Evolutionary conservation across 2,797 vertebrate species (phyloP), one percentile per base, ranked within the genome.

Genomic region (Halcyon smyrnensis): DNA sequence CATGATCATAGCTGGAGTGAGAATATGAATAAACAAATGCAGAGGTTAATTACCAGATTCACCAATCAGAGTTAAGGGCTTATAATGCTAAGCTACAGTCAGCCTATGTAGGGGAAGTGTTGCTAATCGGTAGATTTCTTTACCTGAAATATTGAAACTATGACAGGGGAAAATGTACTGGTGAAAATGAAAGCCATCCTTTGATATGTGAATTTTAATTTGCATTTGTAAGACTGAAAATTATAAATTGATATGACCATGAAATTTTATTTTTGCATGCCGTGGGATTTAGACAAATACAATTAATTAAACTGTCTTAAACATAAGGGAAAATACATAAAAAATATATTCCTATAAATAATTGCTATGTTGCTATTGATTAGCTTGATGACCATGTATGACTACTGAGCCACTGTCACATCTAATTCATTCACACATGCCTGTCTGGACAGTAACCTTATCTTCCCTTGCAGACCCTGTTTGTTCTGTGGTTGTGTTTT

Each of bases 201-300:
- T 43, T 65, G 67, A 77, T 84, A 89, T n/a, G 23, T 90, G n/a
- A 79, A 83, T 70, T 95, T 87, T 95, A 86, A 56, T 90, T 94
- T 94, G 43, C 3, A 21, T 32, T 84, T 89, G 25, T 69, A 89
- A 51, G 3, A 20, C 45, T 88, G 62, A 94, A 88, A 82, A 94
- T 84, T 16, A 59, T 89, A 89, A 87, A 79, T 43, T 56, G 48
- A 41, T 48, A 64, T 73, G 84, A 79, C 45, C 9, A 39, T 54
- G 19, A 14, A 15, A 68, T 84, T 92, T 84, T n/a, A 34, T 69
- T 77, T 96, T 89, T 63, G 7, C 2, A 25, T 87, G 51, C 6
- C 64, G 30, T 36, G 39, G 5, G 14, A 71, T 65, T 78, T 24
- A 93, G 53, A 81, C 15, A 93, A 94, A 90, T 65, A 8, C 1